A percentile compares a stretch with the other conserved stretches of the same genome.
phyloP scores from a whole-genome alignment of 2,888 invertebrate species.

The Meta bourneti region DNA sequence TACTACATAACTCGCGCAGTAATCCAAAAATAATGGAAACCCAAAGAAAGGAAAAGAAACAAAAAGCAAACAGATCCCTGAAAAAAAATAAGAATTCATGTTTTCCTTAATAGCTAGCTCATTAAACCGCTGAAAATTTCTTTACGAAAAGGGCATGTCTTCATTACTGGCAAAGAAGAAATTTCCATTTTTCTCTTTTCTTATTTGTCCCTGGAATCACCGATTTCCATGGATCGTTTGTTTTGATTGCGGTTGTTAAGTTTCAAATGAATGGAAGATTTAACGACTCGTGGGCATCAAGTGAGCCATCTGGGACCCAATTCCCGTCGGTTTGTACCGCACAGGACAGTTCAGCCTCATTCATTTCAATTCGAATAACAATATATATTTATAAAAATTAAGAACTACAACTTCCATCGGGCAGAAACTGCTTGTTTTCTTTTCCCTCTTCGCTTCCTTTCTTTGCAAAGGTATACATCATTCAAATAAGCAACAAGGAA shows the following conservation, averaged over 20 bases:
- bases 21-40: slow-evolving; percentile 28
- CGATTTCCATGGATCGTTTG: slow-evolving; percentile 43
- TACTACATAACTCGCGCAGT: not conserved
- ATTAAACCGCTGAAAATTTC: slow-evolving; percentile 40
- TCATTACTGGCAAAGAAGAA: slow-evolving; percentile 14
- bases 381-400: slow-evolving; percentile 30
- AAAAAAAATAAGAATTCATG: slow-evolving; percentile 20
- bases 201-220: not conserved
- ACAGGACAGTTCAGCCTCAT: slow-evolving; percentile 15
- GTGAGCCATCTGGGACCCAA: slow-evolving; percentile 34
- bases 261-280: slow-evolving; percentile 34
- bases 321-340: not conserved
- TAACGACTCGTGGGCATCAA: slow-evolving; percentile 51
- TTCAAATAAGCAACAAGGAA: not conserved
- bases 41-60: not conserved
- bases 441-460: not conserved
- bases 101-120: slow-evolving; percentile 50
- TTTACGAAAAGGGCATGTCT: slow-evolving; percentile 5
- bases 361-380: slow-evolving; percentile 16
- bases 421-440: not conserved
- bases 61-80: not conserved
- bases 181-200: not conserved
- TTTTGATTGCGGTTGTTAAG: slow-evolving; percentile 62
- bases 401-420: not conserved
- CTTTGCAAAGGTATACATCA: not conserved